A percentile compares a stretch with the other conserved stretches of the same genome.
Conservation (phyloP, 2,113 vertebrate genomes). For the Eudyptes chrysolophus region DNA sequence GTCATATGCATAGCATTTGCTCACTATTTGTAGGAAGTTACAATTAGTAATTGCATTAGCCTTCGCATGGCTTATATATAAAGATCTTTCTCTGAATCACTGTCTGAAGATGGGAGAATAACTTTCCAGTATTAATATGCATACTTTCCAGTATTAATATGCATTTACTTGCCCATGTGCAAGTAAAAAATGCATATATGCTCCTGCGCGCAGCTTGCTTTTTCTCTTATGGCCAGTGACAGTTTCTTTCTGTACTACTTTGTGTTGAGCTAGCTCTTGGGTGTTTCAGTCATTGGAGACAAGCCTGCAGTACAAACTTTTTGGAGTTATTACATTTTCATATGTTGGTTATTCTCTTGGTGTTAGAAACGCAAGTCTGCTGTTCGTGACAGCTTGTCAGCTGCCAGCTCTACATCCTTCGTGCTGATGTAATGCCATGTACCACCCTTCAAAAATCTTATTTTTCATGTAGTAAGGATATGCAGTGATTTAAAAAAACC, state of each 20-base stretch:
- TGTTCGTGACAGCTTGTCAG: not conserved
- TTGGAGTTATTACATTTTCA: not conserved
- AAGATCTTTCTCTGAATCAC: not conserved
- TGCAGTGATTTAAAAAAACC: not conserved
- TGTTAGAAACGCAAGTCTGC: not conserved
- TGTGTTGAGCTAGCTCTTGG: not conserved
- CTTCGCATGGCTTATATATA: not conserved
- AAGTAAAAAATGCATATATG: not conserved
- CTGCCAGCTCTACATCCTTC: not conserved
- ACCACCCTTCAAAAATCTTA: not conserved
- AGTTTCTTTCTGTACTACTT: not conserved
- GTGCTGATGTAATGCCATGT: not conserved
- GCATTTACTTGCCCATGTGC: not conserved
- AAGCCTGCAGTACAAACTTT: not conserved
- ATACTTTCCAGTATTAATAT: not conserved
- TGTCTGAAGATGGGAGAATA: not conserved
- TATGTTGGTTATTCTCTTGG: not conserved
- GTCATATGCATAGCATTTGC: not conserved
- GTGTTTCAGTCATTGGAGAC: not conserved
- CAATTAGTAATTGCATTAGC: not conserved
- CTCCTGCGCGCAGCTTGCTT: not conserved
- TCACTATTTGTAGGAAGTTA: not conserved
- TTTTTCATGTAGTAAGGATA: not conserved
- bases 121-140: not conserved
- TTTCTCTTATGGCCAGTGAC: not conserved